Evolutionary conservation across 2,888 invertebrate genomes (phyloP), one percentile per base, ranked within the genome.

Genomic region (Eudasyphora cyanicolor): DNA sequence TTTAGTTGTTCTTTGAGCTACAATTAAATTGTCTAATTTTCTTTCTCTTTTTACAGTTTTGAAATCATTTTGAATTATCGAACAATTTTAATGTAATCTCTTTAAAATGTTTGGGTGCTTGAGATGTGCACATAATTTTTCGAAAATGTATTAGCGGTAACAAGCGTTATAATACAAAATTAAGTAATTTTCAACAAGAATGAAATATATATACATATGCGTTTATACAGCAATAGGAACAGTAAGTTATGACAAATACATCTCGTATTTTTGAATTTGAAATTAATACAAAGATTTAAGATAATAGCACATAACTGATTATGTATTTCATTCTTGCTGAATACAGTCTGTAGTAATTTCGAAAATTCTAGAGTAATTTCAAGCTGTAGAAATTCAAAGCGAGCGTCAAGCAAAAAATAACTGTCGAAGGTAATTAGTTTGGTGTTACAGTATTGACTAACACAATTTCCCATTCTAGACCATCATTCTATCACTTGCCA

Each of bases 401-500:
- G 19, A 74, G 21, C 51, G 24, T 27, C 14, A 32, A 5, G 35
- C 54, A 45, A 24, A 73, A 17, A 38, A 67, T 73, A 71, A 51
- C 42, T 67, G 24, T 77, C 64, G 14, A 84, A 82, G 79, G 82
- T 82, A 84, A 84, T 79, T 82, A 82, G 82, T 82, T 84, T 82
- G 74, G 76, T 79, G 67, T 79, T 81, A 19, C 29, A 76, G 62
- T n/a, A 81, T 75, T 84, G 79, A 79, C 71, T 85, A 86, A 85
- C 81, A 45, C 80, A 85, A 84, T 86, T 86, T 87, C 85, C 86
- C 82, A 85, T 87, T 87, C 79, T 87, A 87, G 87, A 83, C 82
- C 83, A 76, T 85, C 81, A 84, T 77, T 85, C 62, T 71, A 79
- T 82, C 79, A 82, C 79, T 82, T 86, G 42, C 69, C 79, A 69